Conservation (phyloP, 2,113 vertebrate genomes). For the Bombycilla garrulus region DNA sequence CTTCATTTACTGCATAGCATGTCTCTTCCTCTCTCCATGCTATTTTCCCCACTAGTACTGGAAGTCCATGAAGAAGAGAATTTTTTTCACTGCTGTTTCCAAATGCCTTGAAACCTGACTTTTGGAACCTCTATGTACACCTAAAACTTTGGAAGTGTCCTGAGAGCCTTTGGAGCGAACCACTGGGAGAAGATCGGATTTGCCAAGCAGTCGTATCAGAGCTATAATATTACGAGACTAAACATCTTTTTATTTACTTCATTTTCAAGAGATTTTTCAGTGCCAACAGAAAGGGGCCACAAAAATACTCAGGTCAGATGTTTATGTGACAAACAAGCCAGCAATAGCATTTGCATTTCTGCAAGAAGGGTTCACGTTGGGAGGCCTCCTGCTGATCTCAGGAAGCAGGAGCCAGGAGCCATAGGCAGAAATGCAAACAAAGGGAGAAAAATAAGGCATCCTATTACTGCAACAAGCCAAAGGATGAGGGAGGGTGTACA, state of each 20-base stretch:
- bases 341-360: background rate
- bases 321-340: background rate
- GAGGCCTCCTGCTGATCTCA: background rate
- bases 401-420: background rate
- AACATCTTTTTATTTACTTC: background rate
- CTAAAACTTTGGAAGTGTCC: background rate
- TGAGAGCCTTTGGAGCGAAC: background rate
- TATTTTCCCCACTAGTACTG: background rate
- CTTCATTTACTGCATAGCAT: background rate
- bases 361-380: background rate
- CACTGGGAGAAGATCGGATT: background rate
- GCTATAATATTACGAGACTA: background rate
- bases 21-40: background rate
- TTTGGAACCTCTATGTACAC: background rate
- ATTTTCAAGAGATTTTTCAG: background rate
- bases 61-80: background rate
- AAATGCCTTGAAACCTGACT: background rate
- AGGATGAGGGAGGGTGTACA: background rate
- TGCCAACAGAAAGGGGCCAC: background rate
- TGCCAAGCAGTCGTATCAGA: background rate
- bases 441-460: background rate
- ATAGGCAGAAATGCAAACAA: background rate
- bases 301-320: background rate
- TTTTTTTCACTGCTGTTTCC: background rate
- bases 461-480: background rate